Conservation (phyloP, 1,140 invertebrate species). For the Andrena cerasifolii region DNA sequence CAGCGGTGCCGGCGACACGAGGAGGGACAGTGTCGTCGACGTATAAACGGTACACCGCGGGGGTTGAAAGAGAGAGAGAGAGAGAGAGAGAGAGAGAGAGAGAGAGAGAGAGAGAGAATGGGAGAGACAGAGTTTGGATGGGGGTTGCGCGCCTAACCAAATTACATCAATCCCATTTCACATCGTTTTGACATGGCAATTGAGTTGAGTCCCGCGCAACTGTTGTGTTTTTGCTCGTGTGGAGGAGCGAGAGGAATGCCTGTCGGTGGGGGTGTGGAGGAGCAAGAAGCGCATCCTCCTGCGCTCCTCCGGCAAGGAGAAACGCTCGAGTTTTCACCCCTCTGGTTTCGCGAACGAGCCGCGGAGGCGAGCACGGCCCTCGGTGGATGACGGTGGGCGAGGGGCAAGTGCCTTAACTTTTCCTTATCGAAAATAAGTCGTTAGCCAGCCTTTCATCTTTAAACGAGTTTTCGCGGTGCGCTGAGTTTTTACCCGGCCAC, state of each 20-base stretch:
- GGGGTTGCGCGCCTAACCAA: conserved; percentile 77
- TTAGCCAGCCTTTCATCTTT: conserved; percentile 82
- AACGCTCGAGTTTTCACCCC: conserved; percentile 62
- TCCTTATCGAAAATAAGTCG: conserved; percentile 83
- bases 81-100: neutral
- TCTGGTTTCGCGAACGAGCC: conserved; percentile 24
- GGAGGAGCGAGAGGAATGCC: conserved; percentile 39
- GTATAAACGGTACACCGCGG: conserved; percentile 37
- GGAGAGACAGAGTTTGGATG: no score
- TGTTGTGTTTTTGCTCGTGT: conserved; percentile 72
- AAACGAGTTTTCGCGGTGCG: conserved; percentile 81
- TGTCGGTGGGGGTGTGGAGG: conserved; percentile 2
- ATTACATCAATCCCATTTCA: conserved; percentile 83
- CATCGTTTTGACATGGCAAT: conserved; percentile 82
- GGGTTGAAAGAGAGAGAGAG: neutral
- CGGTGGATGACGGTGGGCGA: conserved; percentile 50
- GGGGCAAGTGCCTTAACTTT: conserved; percentile 79
- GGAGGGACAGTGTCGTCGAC: conserved; percentile 18
- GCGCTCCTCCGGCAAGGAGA: conserved; percentile 1
- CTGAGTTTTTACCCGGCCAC: conserved; percentile 70
- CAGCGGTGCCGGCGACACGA: conserved; percentile 15
- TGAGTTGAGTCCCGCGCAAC: conserved; percentile 78
- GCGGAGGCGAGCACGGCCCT: conserved; percentile 41
- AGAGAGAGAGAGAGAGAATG: conserved; percentile 1
- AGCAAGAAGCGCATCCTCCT: neutral